Conservation (phyloP, 2,888 invertebrate species). For the Hyposoter dolosus region DNA sequence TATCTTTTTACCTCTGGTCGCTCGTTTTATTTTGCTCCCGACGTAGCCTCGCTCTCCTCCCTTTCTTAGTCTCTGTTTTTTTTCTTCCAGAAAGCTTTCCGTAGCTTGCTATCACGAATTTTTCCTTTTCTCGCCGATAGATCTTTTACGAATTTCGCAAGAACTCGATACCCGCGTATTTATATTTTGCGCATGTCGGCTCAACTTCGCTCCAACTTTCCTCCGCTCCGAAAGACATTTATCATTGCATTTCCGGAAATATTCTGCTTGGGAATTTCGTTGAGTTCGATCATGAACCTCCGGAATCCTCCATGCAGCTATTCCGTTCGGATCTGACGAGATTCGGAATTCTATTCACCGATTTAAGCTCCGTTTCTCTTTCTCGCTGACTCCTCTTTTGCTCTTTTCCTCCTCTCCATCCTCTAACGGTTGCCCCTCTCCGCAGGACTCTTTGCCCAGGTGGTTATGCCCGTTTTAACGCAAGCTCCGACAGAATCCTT, state of each 20-base stretch:
- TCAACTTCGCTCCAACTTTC: neutral
- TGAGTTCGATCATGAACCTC: neutral
- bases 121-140: constrained; percentile 8
- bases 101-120: constrained; percentile 7
- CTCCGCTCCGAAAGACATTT: neutral
- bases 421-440: constrained; percentile 9
- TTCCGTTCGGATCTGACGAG: neutral
- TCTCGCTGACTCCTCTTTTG: neutral
- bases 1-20: constrained; percentile 20
- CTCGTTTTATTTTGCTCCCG: constrained; percentile 51
- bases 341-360: neutral
- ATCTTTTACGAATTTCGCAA: neutral
- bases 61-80: neutral
- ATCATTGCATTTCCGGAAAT: neutral
- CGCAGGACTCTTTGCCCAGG: constrained; percentile 21
- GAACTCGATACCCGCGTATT: neutral
- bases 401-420: neutral
- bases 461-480: constrained; percentile 55
- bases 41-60: constrained; percentile 6
- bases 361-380: neutral
- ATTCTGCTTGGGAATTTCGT: neutral
- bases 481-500: constrained; percentile 43
- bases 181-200: neutral
- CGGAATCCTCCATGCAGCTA: neutral
- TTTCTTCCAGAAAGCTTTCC: constrained; percentile 22